These are phyloP conservation scores for Reinhardtius hippoglossoides DNA, from an alignment of 2,113 vertebrate species.

Conservation along the genomic window DNA sequence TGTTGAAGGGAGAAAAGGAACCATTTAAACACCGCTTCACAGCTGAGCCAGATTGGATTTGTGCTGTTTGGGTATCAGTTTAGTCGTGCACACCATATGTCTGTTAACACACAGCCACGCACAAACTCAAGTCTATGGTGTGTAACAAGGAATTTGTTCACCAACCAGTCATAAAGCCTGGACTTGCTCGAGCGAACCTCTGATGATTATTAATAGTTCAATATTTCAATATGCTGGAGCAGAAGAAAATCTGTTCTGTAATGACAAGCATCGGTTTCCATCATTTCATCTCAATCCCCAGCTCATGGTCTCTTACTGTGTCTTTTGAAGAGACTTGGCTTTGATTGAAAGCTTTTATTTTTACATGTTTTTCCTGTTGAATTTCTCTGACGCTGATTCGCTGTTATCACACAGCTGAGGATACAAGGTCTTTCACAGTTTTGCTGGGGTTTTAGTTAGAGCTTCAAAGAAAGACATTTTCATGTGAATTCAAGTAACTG, in stretches of 20 bases:
- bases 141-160: neutral
- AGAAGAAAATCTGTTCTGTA: neutral
- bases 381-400: no score
- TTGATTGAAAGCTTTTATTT: neutral
- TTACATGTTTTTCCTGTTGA: neutral
- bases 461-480: neutral
- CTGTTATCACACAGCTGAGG: neutral
- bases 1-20: neutral
- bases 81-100: neutral
- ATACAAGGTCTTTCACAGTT: neutral
- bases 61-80: neutral
- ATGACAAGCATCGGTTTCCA: neutral
- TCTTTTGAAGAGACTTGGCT: neutral
- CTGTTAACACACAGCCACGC: neutral
- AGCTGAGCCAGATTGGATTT: neutral
- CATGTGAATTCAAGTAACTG: neutral
- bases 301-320: neutral
- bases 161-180: no score
- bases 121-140: neutral
- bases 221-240: no score
- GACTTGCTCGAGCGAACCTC: no score
- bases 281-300: no score
- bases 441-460: no score
- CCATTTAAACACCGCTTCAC: neutral
- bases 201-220: no score